A percentile compares a stretch with the other conserved stretches of the same genome.
Evolutionary conservation across 2,113 vertebrate species (phyloP).

Genomic region (Lonchura striata): DNA sequence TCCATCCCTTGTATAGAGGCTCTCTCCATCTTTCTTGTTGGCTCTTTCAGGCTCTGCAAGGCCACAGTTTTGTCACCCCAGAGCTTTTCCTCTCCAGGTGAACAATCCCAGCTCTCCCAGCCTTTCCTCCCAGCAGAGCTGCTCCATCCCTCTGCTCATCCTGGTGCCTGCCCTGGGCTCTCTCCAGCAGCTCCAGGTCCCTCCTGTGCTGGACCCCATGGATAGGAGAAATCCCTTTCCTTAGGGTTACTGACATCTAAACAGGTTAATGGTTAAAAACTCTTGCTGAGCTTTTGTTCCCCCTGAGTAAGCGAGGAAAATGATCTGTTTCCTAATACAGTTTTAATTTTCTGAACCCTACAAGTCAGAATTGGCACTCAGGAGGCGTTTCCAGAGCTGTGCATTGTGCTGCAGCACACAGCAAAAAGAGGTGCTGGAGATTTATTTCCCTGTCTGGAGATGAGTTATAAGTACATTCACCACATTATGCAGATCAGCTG

Average conservation of each 20-base stretch:
- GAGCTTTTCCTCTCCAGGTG: background rate
- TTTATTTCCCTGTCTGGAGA: background rate
- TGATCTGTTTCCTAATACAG: background rate
- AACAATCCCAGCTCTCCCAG: background rate
- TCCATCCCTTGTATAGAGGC: rapidly evolving
- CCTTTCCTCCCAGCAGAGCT: background rate
- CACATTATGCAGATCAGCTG: conserved; percentile 21
- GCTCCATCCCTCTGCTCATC: background rate
- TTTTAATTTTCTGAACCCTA: background rate
- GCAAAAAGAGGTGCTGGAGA: background rate
- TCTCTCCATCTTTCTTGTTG: rapidly evolving
- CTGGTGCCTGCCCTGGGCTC: background rate
- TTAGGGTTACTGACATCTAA: background rate
- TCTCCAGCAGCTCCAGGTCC: background rate
- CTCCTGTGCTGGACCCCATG: background rate
- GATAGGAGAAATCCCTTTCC: background rate
- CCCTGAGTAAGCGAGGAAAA: background rate
- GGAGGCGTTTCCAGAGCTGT: background rate
- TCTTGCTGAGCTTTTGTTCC: background rate
- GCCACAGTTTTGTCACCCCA: rapidly evolving
- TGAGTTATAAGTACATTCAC: background rate
- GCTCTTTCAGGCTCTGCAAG: rapidly evolving
- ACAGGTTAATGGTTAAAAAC: background rate
- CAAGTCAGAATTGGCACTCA: background rate
- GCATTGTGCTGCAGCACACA: background rate